Evolutionary conservation across 2,797 vertebrate species (phyloP).

Genomic region (Pangasius krempfi): DNA sequence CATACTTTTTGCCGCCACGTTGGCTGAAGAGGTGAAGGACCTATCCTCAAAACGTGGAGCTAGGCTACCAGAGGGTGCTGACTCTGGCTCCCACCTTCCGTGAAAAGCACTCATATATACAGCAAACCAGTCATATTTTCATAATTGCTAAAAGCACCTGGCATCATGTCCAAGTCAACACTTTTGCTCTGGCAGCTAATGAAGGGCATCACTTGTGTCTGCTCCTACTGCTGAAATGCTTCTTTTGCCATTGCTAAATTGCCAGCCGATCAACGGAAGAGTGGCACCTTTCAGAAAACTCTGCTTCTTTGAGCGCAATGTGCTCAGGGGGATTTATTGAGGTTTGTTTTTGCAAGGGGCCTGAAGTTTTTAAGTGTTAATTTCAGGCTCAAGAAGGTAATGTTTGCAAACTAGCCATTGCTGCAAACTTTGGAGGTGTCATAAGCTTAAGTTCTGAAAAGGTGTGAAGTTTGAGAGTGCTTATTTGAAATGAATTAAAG

Average conservation of each 20-base stretch:
- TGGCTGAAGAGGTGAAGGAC: slow-evolving; percentile 17
- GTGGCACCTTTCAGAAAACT: slow-evolving; percentile 62
- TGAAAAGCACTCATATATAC: slow-evolving; percentile 58
- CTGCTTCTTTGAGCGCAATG: slow-evolving; percentile 66
- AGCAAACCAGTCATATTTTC: slow-evolving; percentile 72
- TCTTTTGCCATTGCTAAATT: slow-evolving; percentile 60
- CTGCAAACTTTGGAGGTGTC: neutral
- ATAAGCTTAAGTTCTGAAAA: neutral
- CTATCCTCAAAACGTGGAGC: slow-evolving; percentile 15
- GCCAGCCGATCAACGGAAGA: slow-evolving; percentile 61
- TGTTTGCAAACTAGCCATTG: slow-evolving; percentile 17
- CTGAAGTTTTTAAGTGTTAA: slow-evolving; percentile 57
- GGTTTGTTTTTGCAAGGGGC: slow-evolving; percentile 59
- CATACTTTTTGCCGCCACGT: slow-evolving; percentile 13
- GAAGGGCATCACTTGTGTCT: slow-evolving; percentile 70
- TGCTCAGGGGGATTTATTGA: slow-evolving; percentile 60
- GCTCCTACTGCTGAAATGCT: slow-evolving; percentile 60
- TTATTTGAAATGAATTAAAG: slow-evolving; percentile 23
- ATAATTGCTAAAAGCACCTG: slow-evolving; percentile 73
- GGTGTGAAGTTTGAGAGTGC: slow-evolving; percentile 10
- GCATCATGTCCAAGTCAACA: slow-evolving; percentile 74
- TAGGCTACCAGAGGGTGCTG: slow-evolving; percentile 19
- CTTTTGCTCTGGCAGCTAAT: slow-evolving; percentile 69
- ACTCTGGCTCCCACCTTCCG: slow-evolving; percentile 9
- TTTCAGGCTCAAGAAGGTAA: slow-evolving; percentile 48